Base-by-base conservation (phyloP, 92 coral and sea anemone genomes). In the Chrysogorgia sp. region DNA sequence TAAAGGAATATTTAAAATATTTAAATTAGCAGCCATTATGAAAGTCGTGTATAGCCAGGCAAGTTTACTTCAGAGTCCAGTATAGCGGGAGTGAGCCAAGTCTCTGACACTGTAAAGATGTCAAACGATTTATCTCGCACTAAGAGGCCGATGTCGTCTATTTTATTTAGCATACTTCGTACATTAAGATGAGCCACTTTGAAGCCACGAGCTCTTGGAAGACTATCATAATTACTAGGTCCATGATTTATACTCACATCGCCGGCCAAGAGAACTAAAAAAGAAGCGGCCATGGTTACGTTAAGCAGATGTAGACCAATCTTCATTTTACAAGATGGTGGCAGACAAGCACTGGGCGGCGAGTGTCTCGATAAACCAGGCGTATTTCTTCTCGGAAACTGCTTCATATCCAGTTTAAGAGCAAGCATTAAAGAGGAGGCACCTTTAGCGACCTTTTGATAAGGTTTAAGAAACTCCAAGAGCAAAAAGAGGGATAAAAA, bases 51-150 rank as follows among this genome's bases (percentile, higher is more conserved):
- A n/a, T n/a, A n/a, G n/a, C 71, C 79, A 58, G 83, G 58, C 34
- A 83, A 13, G 29, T 67, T 49, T 14, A 77, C 63, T 76, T 83
- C 83, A 66, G 63, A 52, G 49, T 76, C 87, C 37, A 62, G 55
- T 48, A 76, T 65, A 62, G 50, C 30, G 28, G 83, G 50, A 30
- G 65, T 83, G 6, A 76, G 83, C 87, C 87, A 83, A 13, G 84
- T 77, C 71, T 83, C 87, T 0, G 87, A 83, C 55, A 76, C 75
- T 41, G 87, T 61, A 45, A 83, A 63, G 28, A 83, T 76, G 50
- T 83, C 83, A 50, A 83, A 76, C 41, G 77, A 67, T 26, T 83
- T 83, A 24, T 52, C 57, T 63, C 34, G 58, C 2, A 63, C 22
- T 12, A 82, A 56, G 9, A 58, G 45, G 7, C 62, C 14, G 19